Percentiles rank a stretch among this genome's conserved stretches.
phyloP scores from a whole-genome alignment of 2,797 vertebrate genomes.

The Pelochelys cantorii region DNA sequence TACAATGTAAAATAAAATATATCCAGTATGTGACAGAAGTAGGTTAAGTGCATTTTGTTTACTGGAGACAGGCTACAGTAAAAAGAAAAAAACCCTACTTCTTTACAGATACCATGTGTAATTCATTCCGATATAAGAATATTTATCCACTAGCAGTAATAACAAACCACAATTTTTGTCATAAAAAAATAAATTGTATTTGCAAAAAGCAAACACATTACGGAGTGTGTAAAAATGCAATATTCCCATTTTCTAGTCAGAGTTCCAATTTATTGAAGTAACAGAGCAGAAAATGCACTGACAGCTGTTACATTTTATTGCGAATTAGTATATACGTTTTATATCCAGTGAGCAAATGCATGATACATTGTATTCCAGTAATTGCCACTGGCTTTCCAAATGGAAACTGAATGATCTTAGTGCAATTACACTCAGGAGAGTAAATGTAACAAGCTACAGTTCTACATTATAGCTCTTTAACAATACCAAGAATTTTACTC shows the following conservation, averaged over 20 bases:
- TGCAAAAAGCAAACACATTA: slow-evolving; percentile 91
- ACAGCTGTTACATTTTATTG: slow-evolving; percentile 99
- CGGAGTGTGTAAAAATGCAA: slow-evolving; percentile 90
- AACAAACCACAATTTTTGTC: slow-evolving; percentile 89
- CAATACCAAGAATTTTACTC: slow-evolving; percentile 78
- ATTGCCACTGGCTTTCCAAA: slow-evolving; percentile 93
- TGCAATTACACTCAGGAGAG: slow-evolving; percentile 93
- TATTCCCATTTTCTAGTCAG: slow-evolving; percentile 91
- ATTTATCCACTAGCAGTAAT: slow-evolving; percentile 91
- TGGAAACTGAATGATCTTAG: slow-evolving; percentile 89
- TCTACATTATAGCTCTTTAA: slow-evolving; percentile 88
- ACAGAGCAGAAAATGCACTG: slow-evolving; percentile 99
- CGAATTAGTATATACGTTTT: slow-evolving; percentile 99
- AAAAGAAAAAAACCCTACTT: slow-evolving; percentile 84
- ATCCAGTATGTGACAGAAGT: slow-evolving; percentile 80
- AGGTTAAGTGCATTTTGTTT: slow-evolving; percentile 88
- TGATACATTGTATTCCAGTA: slow-evolving; percentile 98
- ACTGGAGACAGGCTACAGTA: slow-evolving; percentile 84
- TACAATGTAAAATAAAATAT: slow-evolving; percentile 40
- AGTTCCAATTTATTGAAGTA: slow-evolving; percentile 99
- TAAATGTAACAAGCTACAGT: slow-evolving; percentile 90
- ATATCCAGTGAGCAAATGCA: slow-evolving; percentile 90
- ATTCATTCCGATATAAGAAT: slow-evolving; percentile 88
- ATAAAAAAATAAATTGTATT: slow-evolving; percentile 93
- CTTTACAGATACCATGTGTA: slow-evolving; percentile 85